Base-by-base conservation (phyloP, 2,113 vertebrate species). In the Xiphias gladius region DNA sequence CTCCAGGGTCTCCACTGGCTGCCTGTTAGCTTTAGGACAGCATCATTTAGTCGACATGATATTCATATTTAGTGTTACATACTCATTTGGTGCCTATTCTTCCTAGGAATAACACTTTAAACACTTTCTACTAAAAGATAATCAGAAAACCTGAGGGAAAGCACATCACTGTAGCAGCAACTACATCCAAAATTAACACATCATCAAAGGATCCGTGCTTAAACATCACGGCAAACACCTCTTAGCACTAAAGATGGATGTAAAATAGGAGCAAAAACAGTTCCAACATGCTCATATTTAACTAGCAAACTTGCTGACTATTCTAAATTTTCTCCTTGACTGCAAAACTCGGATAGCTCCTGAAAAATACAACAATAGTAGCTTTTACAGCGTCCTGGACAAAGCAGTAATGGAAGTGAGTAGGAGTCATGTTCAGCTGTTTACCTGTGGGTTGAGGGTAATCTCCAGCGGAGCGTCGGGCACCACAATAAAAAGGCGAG, bases 381-480 rank as follows among this genome's bases (percentile, higher is more conserved):
- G 32, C 11, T 64, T 39, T 39, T 63, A 41, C 22, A 39, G 0
- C 3, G 22, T 54, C 22, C 22, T 11, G 22, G 22, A 13, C 54
- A 55, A 55, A 55, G n/a, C 10, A 1, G 3, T 55, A 11, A 55
- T 17, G 16, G 35, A 17, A 16, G 16, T 39, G 32, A 35, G 32
- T 3, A 4, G 6, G 58, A 57, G 2, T 28, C n/a, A 62, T 8
- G 24, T 41, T 61, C 3, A 14, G 7, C 4, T 7, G 9, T 14
- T 93, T 93, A 99, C 98, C 98, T 99, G 98, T 46, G 98, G 97
- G 0, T 95, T 97, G 12, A 99, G 87, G 0, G 96, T 96, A 35
- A 99, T 96, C 78, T 99, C 98, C 91, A 99, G 95, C 0, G 97
- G 97, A 48, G 97, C 96, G 19, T 99, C 98, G 0, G 98, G 98